These are phyloP conservation scores for Synchiropus splendidus DNA, from an alignment of 2,113 vertebrate genomes.

Conservation along the genomic window DNA sequence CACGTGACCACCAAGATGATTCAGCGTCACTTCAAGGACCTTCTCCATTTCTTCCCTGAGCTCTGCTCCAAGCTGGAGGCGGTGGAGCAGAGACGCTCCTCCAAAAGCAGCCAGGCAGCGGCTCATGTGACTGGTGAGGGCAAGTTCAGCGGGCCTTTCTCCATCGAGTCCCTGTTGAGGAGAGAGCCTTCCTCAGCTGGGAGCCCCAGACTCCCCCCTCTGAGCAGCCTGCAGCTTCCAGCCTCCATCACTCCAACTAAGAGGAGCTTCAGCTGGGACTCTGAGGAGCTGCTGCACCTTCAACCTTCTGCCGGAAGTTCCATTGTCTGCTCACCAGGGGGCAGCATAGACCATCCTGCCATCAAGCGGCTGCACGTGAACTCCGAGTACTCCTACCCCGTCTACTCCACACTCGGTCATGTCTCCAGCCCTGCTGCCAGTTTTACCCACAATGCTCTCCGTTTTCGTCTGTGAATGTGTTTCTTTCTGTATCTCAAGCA, in stretches of 20 bases:
- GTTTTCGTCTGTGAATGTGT: not conserved
- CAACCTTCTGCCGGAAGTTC: too few relatives aligned
- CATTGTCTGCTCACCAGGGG: not conserved
- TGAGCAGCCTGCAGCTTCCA: not conserved
- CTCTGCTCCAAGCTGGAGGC: not conserved
- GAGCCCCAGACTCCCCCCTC: not conserved
- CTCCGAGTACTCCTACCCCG: not conserved
- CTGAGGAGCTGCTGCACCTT: not conserved
- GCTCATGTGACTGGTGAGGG: not conserved
- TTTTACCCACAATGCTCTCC: not conserved
- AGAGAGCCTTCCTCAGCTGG: not conserved
- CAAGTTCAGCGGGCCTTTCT: conserved; percentile 5
- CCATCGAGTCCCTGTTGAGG: conserved; percentile 4
- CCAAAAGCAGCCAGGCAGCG: not conserved
- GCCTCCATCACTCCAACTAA: not conserved
- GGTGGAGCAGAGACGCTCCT: not conserved
- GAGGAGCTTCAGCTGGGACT: not conserved
- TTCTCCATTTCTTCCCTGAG: conserved; percentile 5
- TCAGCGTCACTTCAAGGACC: conserved; percentile 3
- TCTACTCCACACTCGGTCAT: not conserved
- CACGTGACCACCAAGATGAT: conserved; percentile 2
- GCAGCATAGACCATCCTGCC: too few relatives aligned
- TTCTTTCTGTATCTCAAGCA: not conserved
- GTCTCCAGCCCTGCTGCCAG: not conserved
- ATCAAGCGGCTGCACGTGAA: not conserved